phyloP scores from a whole-genome alignment of 2,888 invertebrate genomes.

The Hedychridium roseum region DNA sequence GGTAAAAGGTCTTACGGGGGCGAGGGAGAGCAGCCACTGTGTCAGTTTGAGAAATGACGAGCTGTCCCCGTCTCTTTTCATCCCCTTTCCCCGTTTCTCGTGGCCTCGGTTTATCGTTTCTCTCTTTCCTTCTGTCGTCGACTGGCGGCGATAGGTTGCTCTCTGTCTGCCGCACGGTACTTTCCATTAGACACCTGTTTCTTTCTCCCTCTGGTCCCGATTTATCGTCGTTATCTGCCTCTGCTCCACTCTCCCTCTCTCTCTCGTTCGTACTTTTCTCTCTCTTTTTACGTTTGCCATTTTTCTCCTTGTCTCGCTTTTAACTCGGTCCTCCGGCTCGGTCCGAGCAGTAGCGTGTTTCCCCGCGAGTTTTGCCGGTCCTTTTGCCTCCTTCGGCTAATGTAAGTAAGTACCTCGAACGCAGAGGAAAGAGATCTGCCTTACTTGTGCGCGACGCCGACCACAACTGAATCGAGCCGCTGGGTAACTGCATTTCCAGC shows the following conservation, averaged over 20 bases:
- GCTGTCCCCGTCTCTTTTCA: background rate
- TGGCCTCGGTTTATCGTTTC: slow-evolving; percentile 1
- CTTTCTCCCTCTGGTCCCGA: slow-evolving; percentile 2
- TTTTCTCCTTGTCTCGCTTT: slow-evolving; percentile 22
- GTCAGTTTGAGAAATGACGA: slow-evolving; percentile 38
- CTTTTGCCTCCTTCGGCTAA: slow-evolving; percentile 9
- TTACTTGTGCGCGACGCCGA: slow-evolving; percentile 9
- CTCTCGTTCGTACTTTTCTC: slow-evolving; percentile 12
- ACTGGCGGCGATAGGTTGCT: slow-evolving; percentile 11
- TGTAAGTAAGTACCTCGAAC: slow-evolving; percentile 13
- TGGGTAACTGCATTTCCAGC: slow-evolving; percentile 22
- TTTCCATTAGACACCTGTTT: slow-evolving; percentile 3
- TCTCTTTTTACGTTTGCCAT: slow-evolving; percentile 8
- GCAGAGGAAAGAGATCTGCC: slow-evolving; percentile 15
- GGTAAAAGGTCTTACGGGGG: slow-evolving; percentile 31
- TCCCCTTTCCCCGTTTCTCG: slow-evolving; percentile 1
- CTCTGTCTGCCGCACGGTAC: slow-evolving; percentile 16
- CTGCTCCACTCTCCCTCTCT: slow-evolving; percentile 9
- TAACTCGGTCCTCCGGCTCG: too few species aligned
- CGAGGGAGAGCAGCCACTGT: slow-evolving; percentile 4
- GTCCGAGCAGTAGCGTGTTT: background rate
- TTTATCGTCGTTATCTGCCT: slow-evolving; percentile 4
- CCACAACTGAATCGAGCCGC: slow-evolving; percentile 19
- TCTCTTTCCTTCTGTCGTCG: slow-evolving; percentile 8
- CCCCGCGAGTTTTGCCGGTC: slow-evolving; percentile 8